Evolutionary conservation across 2,113 vertebrate species (phyloP).

Genomic region (Lates calcarifer): DNA sequence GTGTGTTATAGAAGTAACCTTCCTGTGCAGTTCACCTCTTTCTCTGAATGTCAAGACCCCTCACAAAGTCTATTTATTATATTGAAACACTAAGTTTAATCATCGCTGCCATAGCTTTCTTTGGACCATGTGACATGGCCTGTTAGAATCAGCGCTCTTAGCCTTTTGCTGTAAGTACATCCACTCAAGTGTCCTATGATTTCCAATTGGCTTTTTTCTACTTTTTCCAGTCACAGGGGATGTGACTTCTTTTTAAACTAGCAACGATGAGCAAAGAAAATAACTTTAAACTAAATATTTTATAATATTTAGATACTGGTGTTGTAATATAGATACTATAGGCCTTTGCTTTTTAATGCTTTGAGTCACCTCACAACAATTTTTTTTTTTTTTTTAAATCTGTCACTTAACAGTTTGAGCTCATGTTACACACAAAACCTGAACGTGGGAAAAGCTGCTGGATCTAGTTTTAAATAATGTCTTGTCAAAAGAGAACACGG

Average conservation of each 20-base stretch:
- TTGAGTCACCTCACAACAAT: constrained; percentile 16
- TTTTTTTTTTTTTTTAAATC: neutral
- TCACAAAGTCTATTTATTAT: constrained; percentile 27
- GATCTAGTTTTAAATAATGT: constrained; percentile 18
- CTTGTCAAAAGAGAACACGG: neutral
- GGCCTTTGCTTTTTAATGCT: constrained; percentile 28
- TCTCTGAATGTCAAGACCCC: constrained; percentile 48
- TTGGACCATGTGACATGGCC: constrained; percentile 4
- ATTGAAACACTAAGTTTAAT: constrained; percentile 30
- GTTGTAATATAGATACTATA: constrained; percentile 39
- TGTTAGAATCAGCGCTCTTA: constrained; percentile 17
- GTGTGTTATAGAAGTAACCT: neutral
- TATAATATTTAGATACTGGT: constrained; percentile 49
- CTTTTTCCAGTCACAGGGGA: constrained; percentile 26
- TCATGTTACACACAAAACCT: neutral
- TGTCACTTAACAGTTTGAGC: neutral
- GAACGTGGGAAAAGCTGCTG: constrained; percentile 37
- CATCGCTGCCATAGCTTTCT: constrained; percentile 8
- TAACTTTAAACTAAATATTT: constrained; percentile 41
- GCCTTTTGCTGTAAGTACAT: constrained; percentile 23
- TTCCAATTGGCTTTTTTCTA: constrained; percentile 62
- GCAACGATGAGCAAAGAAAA: constrained; percentile 20
- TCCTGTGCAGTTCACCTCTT: constrained; percentile 25
- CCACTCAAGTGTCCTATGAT: constrained; percentile 59
- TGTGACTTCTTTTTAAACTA: constrained; percentile 36